phyloP scores from a whole-genome alignment of 2,797 vertebrate genomes.

The Rhadinocentrus ornatus region DNA sequence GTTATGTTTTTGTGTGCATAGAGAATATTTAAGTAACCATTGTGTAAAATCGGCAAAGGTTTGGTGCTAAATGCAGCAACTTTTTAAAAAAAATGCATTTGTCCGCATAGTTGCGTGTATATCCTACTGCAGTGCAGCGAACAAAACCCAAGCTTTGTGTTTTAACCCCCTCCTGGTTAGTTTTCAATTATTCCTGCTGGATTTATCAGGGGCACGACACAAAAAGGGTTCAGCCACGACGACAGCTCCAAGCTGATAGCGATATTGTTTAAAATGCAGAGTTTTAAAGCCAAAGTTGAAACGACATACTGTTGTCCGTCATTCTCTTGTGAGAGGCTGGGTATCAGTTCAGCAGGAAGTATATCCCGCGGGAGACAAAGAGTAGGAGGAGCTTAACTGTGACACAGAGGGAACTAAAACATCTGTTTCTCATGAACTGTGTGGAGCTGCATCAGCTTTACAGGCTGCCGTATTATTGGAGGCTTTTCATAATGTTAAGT shows the following conservation, averaged over 20 bases:
- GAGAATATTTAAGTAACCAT: constrained; percentile 76
- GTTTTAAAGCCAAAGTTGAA: constrained; percentile 79
- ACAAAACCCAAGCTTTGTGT: constrained; percentile 73
- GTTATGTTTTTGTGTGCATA: constrained; percentile 75
- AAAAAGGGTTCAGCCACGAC: constrained; percentile 65
- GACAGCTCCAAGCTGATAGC: constrained; percentile 67
- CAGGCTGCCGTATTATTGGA: constrained; percentile 77
- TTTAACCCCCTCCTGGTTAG: constrained; percentile 49
- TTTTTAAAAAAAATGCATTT: constrained; percentile 43
- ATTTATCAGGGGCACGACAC: constrained; percentile 82
- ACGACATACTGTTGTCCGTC: constrained; percentile 31
- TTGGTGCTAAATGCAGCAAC: constrained; percentile 79
- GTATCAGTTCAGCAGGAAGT: constrained; percentile 41
- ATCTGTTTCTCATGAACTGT: constrained; percentile 78
- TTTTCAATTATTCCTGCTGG: constrained; percentile 74
- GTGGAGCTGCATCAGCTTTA: constrained; percentile 70
- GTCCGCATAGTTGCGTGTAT: constrained; percentile 50
- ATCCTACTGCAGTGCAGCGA: constrained; percentile 76
- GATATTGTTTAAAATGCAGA: constrained; percentile 73
- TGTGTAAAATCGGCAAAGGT: constrained; percentile 66
- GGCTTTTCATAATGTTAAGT: constrained; percentile 77
- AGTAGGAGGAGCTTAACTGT: constrained; percentile 42
- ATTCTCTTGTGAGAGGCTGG: constrained; percentile 44
- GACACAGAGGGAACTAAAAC: constrained; percentile 64
- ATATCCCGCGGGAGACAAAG: constrained; percentile 39